Evolutionary conservation across 2,888 invertebrate species (phyloP), one percentile per base, ranked within the genome.

Genomic region (Cylindroiulus punctatus): DNA sequence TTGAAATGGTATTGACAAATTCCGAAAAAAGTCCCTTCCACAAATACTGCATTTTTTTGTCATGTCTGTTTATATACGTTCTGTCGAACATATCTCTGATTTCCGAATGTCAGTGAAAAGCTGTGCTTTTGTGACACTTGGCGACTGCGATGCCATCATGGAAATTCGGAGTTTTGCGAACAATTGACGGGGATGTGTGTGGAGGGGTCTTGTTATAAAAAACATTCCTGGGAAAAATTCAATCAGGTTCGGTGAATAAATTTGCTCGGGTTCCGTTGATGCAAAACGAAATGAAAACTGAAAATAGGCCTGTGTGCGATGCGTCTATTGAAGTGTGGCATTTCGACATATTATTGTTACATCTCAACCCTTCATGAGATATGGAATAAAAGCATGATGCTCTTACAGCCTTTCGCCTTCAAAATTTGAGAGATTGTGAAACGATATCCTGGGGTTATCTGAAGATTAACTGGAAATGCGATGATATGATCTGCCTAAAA

Each of bases 171-270:
- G 22, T 22, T 57, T 57, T 7, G 57, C 22, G 57, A 57, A 57
- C 57, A 57, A 57, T 57, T 22, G 57, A 5, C 22, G 57, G 57
- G 57, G 22, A 57, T 22, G 22, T 57, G 22, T 22, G 40, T 4
- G 57, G 57, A 22, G 57, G 57, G 57, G 57, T 57, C n/a, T 57
- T 57, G 57, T 57, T 57, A 57, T 57, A 57, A 57, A 57, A 57
- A 57, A 52, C 57, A 57, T 57, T 57, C 57, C 57, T 22, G n/a
- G 57, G 57, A 22, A 57, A 57, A 57, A 57, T 57, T n/a, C 57
- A 57, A 57, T 57, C 57, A 57, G 57, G 22, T 57, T 57, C 57
- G 57, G 57, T 57, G 57, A 57, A 57, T 57, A 57, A 57, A 57
- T 57, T 57, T 57, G 17, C 22, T 57, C 57, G 22, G 10, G 57